Evolutionary conservation across 2,797 vertebrate species (phyloP).

Genomic region (Gambelia wislizenii): DNA sequence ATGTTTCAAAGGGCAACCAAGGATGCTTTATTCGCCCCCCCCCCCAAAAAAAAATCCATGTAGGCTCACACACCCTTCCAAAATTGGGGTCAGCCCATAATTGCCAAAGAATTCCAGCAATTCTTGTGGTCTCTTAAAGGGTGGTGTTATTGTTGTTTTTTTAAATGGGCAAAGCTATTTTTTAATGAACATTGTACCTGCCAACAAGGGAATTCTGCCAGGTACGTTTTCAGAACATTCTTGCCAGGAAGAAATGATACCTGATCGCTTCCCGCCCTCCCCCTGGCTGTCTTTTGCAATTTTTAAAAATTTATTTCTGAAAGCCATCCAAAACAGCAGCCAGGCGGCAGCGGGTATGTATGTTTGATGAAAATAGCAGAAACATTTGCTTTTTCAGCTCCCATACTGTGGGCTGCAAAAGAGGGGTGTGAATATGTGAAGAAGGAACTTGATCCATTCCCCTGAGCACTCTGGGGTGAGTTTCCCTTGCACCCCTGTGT

Average conservation of each 20-base stretch:
- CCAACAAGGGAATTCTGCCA: neutral
- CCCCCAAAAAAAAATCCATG: no score
- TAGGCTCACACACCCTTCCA: no score
- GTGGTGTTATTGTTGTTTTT: neutral
- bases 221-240: constrained; percentile 12
- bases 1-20: neutral
- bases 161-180: neutral
- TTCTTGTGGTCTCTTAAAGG: neutral
- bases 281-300: no score
- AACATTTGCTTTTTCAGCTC: no score
- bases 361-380: constrained; percentile 28
- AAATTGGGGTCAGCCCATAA: neutral
- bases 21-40: neutral
- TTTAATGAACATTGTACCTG: neutral
- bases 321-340: neutral
- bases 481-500: no score
- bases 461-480: no score
- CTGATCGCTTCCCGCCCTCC: neutral
- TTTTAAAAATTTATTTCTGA: neutral
- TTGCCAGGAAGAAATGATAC: neutral
- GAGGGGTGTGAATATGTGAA: no score
- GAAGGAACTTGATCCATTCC: no score
- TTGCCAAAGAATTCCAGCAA: neutral
- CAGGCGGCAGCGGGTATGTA: neutral
- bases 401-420: neutral